Percentiles rank a stretch among this genome's conserved stretches.
Evolutionary conservation across 2,888 invertebrate species (phyloP).

Genomic region (Elmis aenea): DNA sequence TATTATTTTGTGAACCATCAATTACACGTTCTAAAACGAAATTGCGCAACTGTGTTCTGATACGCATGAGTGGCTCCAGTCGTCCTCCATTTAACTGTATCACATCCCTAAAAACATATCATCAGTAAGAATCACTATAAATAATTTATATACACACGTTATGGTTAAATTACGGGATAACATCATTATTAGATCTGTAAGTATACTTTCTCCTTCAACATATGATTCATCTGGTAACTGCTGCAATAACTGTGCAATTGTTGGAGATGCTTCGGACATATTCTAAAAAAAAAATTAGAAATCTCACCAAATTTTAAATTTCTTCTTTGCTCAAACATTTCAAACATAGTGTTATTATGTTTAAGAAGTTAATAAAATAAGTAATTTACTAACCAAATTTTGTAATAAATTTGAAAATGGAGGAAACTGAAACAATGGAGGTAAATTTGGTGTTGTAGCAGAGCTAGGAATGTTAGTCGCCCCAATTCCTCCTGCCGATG

Average conservation of each 20-base stretch:
- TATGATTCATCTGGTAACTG: constrained; percentile 42
- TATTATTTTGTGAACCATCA: constrained; percentile 41
- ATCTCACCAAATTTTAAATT: constrained; percentile 3
- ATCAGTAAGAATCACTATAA: constrained; percentile 2
- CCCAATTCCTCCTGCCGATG: constrained; percentile 1
- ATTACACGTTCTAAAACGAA: constrained; percentile 48
- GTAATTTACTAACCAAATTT: constrained; percentile 28
- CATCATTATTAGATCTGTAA: constrained; percentile 46
- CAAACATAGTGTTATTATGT: no score
- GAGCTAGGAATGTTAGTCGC: background rate
- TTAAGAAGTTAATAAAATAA: background rate
- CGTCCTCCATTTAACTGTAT: constrained; percentile 41
- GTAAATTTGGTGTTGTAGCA: background rate
- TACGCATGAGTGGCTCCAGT: constrained; percentile 44
- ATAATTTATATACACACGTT: constrained; percentile 35
- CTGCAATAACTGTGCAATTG: constrained; percentile 45
- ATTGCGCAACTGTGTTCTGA: constrained; percentile 45
- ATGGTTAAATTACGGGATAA: constrained; percentile 39
- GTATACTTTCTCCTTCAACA: constrained; percentile 44
- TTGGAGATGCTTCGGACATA: constrained; percentile 31
- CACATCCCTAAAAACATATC: constrained; percentile 36
- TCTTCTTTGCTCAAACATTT: no score
- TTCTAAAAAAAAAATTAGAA: constrained; percentile 18
- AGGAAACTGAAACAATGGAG: no score
- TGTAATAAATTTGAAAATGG: constrained; percentile 20